These are phyloP conservation scores for Scartelaos histophorus DNA, from an alignment of 2,113 vertebrate species.

Conservation along the genomic window DNA sequence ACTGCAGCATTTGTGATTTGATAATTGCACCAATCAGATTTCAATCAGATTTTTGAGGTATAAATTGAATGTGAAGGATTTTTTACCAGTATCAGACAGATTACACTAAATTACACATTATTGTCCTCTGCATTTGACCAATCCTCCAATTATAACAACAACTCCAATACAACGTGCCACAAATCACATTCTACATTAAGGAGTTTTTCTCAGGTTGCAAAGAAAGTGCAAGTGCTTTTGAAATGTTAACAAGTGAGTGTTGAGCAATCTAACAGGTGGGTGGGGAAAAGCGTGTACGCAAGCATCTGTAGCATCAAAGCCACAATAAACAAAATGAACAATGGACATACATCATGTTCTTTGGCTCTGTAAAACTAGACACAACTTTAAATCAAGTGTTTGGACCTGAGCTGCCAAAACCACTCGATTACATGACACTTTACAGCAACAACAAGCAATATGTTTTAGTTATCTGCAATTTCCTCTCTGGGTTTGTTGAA, in stretches of 20 bases:
- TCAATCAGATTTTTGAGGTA: too few species aligned
- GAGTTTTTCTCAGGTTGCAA: not conserved
- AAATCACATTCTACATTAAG: not conserved
- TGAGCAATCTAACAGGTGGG: conserved; percentile 49
- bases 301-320: conserved; percentile 36
- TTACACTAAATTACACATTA: too few species aligned
- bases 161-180: too few species aligned
- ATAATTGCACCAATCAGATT: too few species aligned
- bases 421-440: conserved; percentile 38
- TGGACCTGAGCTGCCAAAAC: conserved; percentile 36
- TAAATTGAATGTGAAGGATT: too few species aligned
- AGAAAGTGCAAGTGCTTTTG: conserved; percentile 12
- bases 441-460: conserved; percentile 29
- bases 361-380: conserved; percentile 22
- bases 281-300: conserved; percentile 15
- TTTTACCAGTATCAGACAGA: too few species aligned
- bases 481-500: conserved; percentile 3
- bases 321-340: conserved; percentile 39
- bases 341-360: conserved; percentile 29
- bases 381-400: conserved; percentile 38
- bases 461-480: conserved; percentile 12
- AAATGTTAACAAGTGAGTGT: conserved; percentile 39
- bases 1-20: too few species aligned
- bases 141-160: too few species aligned
- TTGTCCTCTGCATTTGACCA: too few species aligned